A percentile compares a stretch with the other conserved stretches of the same genome.
Evolutionary conservation across 2,113 vertebrate genomes (phyloP).

Genomic region (Gyps fulvus): DNA sequence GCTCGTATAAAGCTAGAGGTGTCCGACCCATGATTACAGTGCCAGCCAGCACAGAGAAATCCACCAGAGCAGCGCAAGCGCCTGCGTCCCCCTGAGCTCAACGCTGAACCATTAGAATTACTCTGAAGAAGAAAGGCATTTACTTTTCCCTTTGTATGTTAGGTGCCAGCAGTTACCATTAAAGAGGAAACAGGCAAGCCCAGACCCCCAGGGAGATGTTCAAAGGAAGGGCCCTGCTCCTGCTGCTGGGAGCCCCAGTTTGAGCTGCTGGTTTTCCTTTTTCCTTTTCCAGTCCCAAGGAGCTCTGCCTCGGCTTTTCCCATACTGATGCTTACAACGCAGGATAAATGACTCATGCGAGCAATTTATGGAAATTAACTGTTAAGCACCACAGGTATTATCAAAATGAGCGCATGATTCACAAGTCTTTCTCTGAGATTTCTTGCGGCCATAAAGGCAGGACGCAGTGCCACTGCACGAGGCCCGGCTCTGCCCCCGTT

Average conservation of each 20-base stretch:
- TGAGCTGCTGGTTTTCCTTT: background rate
- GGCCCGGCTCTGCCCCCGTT: background rate
- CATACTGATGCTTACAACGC: background rate
- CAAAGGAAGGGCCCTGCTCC: background rate
- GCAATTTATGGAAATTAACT: background rate
- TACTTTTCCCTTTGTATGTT: background rate
- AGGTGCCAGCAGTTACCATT: slow-evolving; percentile 1
- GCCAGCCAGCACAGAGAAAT: background rate
- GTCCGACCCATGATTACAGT: background rate
- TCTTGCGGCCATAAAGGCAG: background rate
- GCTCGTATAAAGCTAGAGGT: background rate
- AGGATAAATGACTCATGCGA: background rate
- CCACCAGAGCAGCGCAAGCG: background rate
- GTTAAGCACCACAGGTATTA: background rate
- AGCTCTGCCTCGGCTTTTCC: background rate
- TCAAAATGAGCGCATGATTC: background rate
- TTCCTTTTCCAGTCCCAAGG: background rate
- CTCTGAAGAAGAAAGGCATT: slow-evolving; percentile 46
- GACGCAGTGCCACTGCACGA: fast-evolving
- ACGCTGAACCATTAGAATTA: background rate
- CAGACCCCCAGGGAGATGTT: background rate
- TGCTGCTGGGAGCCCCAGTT: background rate
- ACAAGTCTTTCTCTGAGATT: background rate
- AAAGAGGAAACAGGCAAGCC: background rate
- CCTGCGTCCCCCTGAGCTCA: background rate